These are phyloP conservation scores for Zaprionus inermis DNA, from an alignment of 1,140 invertebrate species.

Conservation along the genomic window DNA sequence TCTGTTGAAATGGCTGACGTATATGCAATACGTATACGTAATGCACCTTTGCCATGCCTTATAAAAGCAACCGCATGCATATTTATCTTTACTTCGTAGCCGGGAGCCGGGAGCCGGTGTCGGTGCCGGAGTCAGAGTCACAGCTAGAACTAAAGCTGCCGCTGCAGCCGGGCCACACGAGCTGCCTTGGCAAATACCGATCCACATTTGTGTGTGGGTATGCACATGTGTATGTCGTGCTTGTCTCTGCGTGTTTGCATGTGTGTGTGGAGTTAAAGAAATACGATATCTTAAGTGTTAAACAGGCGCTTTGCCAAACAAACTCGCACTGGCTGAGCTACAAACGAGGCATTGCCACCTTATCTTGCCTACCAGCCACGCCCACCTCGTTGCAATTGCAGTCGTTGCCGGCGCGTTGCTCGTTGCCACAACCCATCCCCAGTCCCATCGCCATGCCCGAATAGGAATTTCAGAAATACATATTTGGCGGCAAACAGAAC, in stretches of 20 bases:
- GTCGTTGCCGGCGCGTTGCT: too few species aligned
- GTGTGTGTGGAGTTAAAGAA: slow-evolving; percentile 56
- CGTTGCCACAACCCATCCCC: background rate
- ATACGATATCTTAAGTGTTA: slow-evolving; percentile 82
- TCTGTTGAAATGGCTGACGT: slow-evolving; percentile 74
- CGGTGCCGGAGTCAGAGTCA: slow-evolving; percentile 32
- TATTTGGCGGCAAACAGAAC: slow-evolving; percentile 42
- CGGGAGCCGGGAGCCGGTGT: background rate
- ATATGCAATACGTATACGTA: slow-evolving; percentile 54
- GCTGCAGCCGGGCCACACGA: slow-evolving; percentile 32
- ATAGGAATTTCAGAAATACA: slow-evolving; percentile 42
- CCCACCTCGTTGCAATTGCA: slow-evolving; percentile 58
- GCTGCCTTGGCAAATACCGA: slow-evolving; percentile 11
- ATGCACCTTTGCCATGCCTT: slow-evolving; percentile 60
- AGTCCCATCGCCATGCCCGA: background rate
- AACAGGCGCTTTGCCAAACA: slow-evolving; percentile 81
- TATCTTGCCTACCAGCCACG: slow-evolving; percentile 47
- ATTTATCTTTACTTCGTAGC: slow-evolving; percentile 68
- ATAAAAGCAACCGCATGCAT: slow-evolving; percentile 76
- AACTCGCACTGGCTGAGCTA: slow-evolving; percentile 55
- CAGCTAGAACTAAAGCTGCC: slow-evolving; percentile 26
- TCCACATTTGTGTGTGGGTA: slow-evolving; percentile 25
- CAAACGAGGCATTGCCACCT: slow-evolving; percentile 57
- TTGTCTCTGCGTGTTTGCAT: slow-evolving; percentile 25
- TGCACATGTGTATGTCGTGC: slow-evolving; percentile 6